These are phyloP conservation scores for Garra rufa DNA, from an alignment of 2,113 vertebrate genomes.

Conservation along the genomic window DNA sequence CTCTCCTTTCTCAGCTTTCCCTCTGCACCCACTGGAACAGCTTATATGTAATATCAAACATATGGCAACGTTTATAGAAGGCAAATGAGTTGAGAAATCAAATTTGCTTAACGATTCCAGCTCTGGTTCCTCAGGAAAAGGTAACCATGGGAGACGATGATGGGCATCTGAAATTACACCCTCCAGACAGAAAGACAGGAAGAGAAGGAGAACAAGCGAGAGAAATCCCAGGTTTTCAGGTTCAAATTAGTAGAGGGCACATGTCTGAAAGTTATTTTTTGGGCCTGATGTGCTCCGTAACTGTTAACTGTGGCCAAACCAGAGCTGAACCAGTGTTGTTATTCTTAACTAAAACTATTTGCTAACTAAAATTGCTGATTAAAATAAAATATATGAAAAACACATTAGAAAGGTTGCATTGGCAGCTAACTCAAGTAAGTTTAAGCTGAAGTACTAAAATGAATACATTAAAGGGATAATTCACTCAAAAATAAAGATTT, in stretches of 20 bases:
- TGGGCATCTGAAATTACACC: constrained; percentile 66
- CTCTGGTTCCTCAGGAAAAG: constrained; percentile 60
- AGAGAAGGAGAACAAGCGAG: constrained; percentile 1
- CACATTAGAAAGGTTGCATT: background rate
- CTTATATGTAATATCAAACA: constrained; percentile 78
- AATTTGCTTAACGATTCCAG: constrained; percentile 69
- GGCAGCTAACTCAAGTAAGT: background rate
- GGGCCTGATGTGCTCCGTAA: background rate
- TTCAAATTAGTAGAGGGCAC: background rate
- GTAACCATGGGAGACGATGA: constrained; percentile 64
- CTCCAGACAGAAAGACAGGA: constrained; percentile 47
- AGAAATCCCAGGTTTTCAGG: background rate
- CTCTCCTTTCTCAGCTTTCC: constrained; percentile 47
- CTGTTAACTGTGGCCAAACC: background rate
- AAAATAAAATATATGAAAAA: background rate
- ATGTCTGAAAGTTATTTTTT: background rate
- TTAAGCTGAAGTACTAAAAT: background rate
- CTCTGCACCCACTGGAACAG: constrained; percentile 64
- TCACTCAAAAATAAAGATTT: too few species aligned
- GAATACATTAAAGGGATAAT: background rate
- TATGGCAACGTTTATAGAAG: constrained; percentile 74
- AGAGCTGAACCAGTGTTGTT: background rate
- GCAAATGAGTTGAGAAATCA: constrained; percentile 79
- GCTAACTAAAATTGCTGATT: background rate
- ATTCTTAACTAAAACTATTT: background rate